These are phyloP conservation scores for Arvicola amphibius DNA, from an alignment of 2,797 vertebrate genomes.

Conservation along the genomic window DNA sequence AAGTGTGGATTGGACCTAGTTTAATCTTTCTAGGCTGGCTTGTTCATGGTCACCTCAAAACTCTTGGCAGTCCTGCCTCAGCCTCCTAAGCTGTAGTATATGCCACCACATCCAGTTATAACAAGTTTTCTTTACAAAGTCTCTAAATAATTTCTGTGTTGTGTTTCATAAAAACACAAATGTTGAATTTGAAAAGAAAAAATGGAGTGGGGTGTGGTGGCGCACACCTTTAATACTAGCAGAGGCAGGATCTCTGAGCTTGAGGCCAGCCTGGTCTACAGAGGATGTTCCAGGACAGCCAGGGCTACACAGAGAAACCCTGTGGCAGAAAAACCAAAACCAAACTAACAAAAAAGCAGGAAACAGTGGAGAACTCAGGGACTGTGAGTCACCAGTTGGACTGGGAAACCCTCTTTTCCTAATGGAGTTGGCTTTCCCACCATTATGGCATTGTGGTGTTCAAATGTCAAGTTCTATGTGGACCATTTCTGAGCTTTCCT, in stretches of 20 bases:
- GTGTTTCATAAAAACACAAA: not conserved
- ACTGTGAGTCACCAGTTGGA: accelerated
- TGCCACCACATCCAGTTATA: not conserved
- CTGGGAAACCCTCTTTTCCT: not conserved
- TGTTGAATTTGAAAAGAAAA: not conserved
- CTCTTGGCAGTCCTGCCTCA: not conserved
- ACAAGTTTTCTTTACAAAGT: not conserved
- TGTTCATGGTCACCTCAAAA: not conserved
- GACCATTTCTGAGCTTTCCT: not conserved
- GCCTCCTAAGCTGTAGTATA: not conserved
- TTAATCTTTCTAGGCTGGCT: not conserved
- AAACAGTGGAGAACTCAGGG: too few species aligned
- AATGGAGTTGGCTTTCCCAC: not conserved
- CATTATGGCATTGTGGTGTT: not conserved
- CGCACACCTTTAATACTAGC: not conserved
- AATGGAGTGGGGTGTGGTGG: too few species aligned
- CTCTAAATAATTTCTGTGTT: not conserved
- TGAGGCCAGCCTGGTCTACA: not conserved
- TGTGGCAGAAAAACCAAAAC: not conserved
- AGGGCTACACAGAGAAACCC: not conserved
- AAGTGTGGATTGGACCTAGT: not conserved
- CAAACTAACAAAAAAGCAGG: not conserved
- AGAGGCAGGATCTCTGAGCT: too few species aligned
- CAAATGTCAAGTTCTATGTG: not conserved
- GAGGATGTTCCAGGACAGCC: not conserved